These are phyloP conservation scores for Hippocampus kuda DNA, from an alignment of 2,797 vertebrate genomes.

Conservation along the genomic window DNA sequence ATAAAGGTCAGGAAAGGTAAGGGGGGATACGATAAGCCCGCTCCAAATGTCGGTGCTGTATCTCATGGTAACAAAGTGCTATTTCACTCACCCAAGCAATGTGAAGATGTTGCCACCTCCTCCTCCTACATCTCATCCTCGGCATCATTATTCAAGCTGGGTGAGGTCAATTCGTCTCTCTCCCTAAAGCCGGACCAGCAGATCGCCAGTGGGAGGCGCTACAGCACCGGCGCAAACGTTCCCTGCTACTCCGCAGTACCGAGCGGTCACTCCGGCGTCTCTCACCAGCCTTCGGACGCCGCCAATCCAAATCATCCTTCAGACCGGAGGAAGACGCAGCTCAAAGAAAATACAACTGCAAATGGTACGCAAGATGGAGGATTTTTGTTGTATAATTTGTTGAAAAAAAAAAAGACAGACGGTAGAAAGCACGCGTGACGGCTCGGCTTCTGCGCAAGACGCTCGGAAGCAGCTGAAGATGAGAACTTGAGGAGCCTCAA, in stretches of 20 bases:
- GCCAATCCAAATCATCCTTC: constrained; percentile 37
- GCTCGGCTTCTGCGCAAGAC: constrained; percentile 21
- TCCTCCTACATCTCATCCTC: neutral
- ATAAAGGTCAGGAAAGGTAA: neutral
- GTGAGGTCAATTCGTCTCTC: neutral
- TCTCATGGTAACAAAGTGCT: neutral
- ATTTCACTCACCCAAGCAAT: neutral
- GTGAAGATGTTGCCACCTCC: neutral
- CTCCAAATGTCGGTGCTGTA: neutral
- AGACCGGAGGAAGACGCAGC: constrained; percentile 39
- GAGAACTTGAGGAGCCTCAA: constrained; percentile 60
- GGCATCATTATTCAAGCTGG: too few species aligned
- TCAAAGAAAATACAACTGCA: constrained; percentile 24
- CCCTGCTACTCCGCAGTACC: neutral
- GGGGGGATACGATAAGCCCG: neutral
- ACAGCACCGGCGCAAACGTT: constrained; percentile 21
- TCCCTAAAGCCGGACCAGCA: neutral
- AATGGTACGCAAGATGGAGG: constrained; percentile 19
- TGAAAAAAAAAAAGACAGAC: constrained; percentile 1
- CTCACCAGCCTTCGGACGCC: constrained; percentile 32
- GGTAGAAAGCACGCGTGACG: constrained; percentile 37
- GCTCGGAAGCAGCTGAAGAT: constrained; percentile 28
- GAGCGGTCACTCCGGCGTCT: constrained; percentile 22
- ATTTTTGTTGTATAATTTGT: neutral
- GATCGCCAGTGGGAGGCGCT: constrained; percentile 47